These are phyloP conservation scores for Bicyclus anynana DNA, from an alignment of 1,140 invertebrate species.

Conservation along the genomic window DNA sequence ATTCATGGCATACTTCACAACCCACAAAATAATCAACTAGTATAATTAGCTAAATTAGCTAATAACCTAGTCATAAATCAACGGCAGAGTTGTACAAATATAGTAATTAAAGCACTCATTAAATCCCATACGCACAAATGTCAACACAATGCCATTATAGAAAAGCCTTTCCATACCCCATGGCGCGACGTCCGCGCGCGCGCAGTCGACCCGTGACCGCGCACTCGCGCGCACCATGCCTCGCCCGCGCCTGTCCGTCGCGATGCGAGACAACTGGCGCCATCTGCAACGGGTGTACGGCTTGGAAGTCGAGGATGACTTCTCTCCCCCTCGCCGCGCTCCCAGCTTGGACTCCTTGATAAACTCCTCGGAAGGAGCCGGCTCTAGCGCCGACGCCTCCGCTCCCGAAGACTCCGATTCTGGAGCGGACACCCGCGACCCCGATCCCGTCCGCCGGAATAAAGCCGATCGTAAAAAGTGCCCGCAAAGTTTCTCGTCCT, in stretches of 20 bases:
- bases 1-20: no score
- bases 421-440: constrained; percentile 67
- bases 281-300: constrained; percentile 68
- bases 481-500: constrained; percentile 76
- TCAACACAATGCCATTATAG: constrained; percentile 17
- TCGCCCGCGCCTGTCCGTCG: constrained; percentile 63
- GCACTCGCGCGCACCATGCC: constrained; percentile 68
- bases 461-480: constrained; percentile 56
- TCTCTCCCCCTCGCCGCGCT: constrained; percentile 60
- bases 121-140: constrained; percentile 4
- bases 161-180: constrained; percentile 25
- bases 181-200: constrained; percentile 27
- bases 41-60: no score
- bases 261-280: constrained; percentile 73
- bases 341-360: constrained; percentile 82
- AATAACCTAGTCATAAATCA: no score
- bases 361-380: constrained; percentile 79
- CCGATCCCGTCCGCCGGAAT: constrained; percentile 42
- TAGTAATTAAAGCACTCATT: not conserved
- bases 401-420: constrained; percentile 78
- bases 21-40: no score
- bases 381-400: constrained; percentile 74
- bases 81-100: no score
- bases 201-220: constrained; percentile 53
- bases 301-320: constrained; percentile 76